phyloP scores from a whole-genome alignment of 2,888 invertebrate species.

The Chesias legatella region DNA sequence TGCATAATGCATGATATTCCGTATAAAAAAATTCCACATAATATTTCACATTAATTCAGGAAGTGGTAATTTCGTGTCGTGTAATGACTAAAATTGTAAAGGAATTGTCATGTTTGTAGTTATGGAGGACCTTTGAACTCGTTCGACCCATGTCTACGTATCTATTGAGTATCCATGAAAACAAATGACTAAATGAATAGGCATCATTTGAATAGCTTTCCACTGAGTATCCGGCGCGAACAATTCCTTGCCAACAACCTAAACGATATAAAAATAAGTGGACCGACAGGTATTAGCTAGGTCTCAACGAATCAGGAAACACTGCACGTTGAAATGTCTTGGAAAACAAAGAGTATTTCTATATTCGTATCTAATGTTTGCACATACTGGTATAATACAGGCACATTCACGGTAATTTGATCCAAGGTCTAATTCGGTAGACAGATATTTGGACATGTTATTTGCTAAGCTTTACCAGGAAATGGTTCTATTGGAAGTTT shows the following conservation, averaged over 20 bases:
- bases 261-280: too few relatives aligned
- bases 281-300: too few relatives aligned
- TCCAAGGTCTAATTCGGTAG: conserved; percentile 1
- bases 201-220: background rate
- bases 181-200: background rate
- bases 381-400: too few relatives aligned
- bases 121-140: conserved; percentile 5
- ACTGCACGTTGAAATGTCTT: too few relatives aligned
- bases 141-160: conserved; percentile 2
- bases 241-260: too few relatives aligned
- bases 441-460: background rate
- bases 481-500: background rate
- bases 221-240: too few relatives aligned
- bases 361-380: too few relatives aligned
- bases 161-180: conserved; percentile 1
- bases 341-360: too few relatives aligned
- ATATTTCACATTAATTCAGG: conserved; percentile 18
- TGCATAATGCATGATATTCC: too few relatives aligned
- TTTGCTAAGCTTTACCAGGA: conserved; percentile 1
- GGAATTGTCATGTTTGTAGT: conserved; percentile 1
- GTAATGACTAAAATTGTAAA: conserved; percentile 12
- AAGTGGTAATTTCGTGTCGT: conserved; percentile 15
- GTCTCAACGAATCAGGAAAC: too few relatives aligned
- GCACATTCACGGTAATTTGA: too few relatives aligned
- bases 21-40: conserved; percentile 9